Percentiles rank a stretch among this genome's conserved stretches.
Conservation (phyloP, 2,888 invertebrate species). For the Nudaria mundana region DNA sequence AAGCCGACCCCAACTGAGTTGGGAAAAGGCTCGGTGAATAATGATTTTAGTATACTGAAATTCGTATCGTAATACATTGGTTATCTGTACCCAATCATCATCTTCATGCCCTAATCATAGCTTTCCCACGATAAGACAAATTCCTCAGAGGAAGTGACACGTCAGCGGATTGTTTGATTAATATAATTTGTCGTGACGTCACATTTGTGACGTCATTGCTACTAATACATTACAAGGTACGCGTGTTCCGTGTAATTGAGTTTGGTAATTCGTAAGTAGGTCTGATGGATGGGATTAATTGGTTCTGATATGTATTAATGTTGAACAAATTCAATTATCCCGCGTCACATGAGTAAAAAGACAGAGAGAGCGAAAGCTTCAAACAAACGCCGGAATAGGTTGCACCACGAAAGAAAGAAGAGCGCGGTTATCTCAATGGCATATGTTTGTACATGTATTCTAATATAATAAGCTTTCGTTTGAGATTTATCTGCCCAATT, state of each 20-base stretch:
- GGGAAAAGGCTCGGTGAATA: too few species aligned
- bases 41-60: too few species aligned
- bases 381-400: too few species aligned
- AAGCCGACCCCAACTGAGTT: too few species aligned
- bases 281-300: conserved; percentile 6
- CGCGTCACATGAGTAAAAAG: neutral
- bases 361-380: too few species aligned
- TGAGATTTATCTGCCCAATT: too few species aligned
- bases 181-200: conserved; percentile 27
- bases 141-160: conserved; percentile 11
- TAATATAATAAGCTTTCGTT: too few species aligned
- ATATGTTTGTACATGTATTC: too few species aligned
- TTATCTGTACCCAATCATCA: too few species aligned
- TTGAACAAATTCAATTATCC: neutral
- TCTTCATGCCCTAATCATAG: neutral
- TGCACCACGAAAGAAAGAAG: too few species aligned
- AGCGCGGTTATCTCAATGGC: too few species aligned
- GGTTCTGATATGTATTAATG: neutral
- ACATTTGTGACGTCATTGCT: conserved; percentile 17
- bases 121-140: conserved; percentile 15
- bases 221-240: conserved; percentile 12
- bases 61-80: too few species aligned
- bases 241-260: conserved; percentile 3
- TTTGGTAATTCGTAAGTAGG: neutral
- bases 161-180: conserved; percentile 22